These are phyloP conservation scores for Craniophora ligustri DNA, from an alignment of 2,888 invertebrate species.

Conservation along the genomic window DNA sequence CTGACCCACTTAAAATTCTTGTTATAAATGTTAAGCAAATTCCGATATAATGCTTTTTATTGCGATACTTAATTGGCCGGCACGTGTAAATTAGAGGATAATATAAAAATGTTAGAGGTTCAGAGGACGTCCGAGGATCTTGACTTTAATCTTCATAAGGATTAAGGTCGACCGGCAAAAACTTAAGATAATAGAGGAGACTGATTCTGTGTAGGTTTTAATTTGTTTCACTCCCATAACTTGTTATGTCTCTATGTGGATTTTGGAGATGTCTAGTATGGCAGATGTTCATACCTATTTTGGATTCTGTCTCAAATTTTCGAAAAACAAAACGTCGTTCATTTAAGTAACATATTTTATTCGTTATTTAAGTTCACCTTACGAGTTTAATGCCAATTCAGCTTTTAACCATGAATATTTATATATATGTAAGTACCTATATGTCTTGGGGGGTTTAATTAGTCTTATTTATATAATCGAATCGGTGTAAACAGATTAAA, in stretches of 20 bases:
- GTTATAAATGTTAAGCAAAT: conserved; percentile 63
- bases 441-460: too few relatives aligned
- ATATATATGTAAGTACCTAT: too few relatives aligned
- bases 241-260: conserved; percentile 17
- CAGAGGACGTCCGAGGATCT: conserved; percentile 68
- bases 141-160: conserved; percentile 68
- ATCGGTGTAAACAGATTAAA: too few relatives aligned
- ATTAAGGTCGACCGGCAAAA: conserved; percentile 71
- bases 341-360: background rate
- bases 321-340: background rate
- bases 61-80: conserved; percentile 79
- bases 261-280: conserved; percentile 13
- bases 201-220: conserved; percentile 53
- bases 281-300: conserved; percentile 4
- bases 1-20: conserved; percentile 62
- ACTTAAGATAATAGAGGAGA: conserved; percentile 59
- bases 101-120: conserved; percentile 65
- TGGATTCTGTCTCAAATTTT: background rate
- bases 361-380: background rate
- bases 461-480: too few relatives aligned
- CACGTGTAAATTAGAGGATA: conserved; percentile 80
- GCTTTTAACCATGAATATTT: background rate
- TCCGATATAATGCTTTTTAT: conserved; percentile 69
- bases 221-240: conserved; percentile 36
- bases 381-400: too few relatives aligned